Evolutionary conservation across 2,113 vertebrate genomes (phyloP), one percentile per base, ranked within the genome.

Genomic region (Amia ocellicauda): DNA sequence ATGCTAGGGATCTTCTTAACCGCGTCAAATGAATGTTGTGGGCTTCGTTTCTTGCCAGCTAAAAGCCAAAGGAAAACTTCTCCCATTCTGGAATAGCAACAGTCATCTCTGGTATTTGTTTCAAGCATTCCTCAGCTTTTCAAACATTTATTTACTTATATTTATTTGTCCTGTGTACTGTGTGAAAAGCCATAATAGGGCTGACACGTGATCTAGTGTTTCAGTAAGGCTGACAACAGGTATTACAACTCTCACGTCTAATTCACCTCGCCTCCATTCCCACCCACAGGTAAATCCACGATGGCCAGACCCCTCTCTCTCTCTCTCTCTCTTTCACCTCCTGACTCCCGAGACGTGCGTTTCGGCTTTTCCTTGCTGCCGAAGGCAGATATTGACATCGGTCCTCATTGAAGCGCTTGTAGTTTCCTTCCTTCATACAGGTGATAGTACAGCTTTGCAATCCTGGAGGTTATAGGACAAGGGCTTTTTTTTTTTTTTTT

Each of bases 171-270:
- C 10, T 41, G 56, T 29, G n/a, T 22, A 20, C 11, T 22, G 10
- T n/a, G 19, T 19, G 19, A 9, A 31, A n/a, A 1, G 17, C 17
- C 26, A 14, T 17, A 58, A 40, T 17, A 2, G 20, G 51, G 50
- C 62, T 42, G 52, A 55, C 36, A 64, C 27, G 24, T 23, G 51
- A 64, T 64, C 40, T 11, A 7, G 36, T 20, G 31, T 53, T 60
- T 58, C 67, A 24, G 29, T 59, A 63, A 63, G 63, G 36, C 67
- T 51, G 55, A 36, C 55, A 58, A 27, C 20, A 14, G 23, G 31
- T 29, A 54, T 7, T 63, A 51, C 5, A 20, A 36, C 43, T 67
- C 22, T 55, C 20, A 55, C n/a, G 22, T 11, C 3, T 52, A 55
- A 68, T 56, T 29, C 26, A 36, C 58, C 26, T 41, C 24, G 43